Percentiles rank a stretch among this genome's conserved stretches.
phyloP scores from a whole-genome alignment of 2,113 vertebrate species.

The Aviceda subcristata region DNA sequence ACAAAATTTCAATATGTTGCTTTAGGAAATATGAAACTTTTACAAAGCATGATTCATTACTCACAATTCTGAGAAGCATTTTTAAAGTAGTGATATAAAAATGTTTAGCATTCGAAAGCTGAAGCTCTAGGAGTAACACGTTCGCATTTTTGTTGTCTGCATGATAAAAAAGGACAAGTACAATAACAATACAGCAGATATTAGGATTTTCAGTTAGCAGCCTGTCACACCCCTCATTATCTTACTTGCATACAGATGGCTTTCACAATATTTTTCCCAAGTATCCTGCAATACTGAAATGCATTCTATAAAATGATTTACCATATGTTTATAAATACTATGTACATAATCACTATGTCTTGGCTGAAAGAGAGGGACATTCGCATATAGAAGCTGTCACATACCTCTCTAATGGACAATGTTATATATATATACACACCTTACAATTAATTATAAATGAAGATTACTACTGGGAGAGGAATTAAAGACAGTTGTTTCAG shows the following conservation, averaged over 20 bases:
- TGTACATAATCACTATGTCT: not conserved
- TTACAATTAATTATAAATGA: not conserved
- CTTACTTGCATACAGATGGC: not conserved
- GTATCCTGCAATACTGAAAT: not conserved
- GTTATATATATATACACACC: not conserved
- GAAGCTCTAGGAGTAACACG: not conserved
- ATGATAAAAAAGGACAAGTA: not conserved
- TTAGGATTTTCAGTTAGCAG: not conserved
- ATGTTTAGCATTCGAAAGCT: not conserved
- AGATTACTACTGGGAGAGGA: not conserved
- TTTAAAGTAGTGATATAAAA: not conserved
- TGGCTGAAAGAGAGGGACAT: not conserved
- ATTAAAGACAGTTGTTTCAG: not conserved
- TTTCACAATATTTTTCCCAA: slow-evolving; percentile 13
- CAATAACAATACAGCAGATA: not conserved
- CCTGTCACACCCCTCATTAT: not conserved
- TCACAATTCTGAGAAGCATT: not conserved
- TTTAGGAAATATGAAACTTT: not conserved
- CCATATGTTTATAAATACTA: slow-evolving; percentile 22
- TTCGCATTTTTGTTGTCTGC: not conserved
- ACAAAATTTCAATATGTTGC: fast-evolving
- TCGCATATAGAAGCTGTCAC: not conserved
- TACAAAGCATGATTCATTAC: not conserved
- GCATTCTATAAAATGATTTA: not conserved
- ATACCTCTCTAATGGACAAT: not conserved